Conservation (phyloP, 1,140 invertebrate genomes). For the Onthophagus taurus region DNA sequence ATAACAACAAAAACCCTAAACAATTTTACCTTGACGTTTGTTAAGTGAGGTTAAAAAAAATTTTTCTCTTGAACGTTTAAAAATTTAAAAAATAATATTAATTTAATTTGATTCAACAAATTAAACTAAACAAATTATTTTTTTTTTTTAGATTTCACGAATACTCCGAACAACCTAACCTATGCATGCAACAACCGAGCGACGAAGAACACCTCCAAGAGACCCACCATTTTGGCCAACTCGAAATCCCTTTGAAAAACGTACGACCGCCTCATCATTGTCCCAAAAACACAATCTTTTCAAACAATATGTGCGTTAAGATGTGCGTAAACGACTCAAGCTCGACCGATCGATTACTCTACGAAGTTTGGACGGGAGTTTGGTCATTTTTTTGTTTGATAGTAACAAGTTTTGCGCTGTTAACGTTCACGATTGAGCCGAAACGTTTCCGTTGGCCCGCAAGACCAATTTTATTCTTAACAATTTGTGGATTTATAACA, state of each 20-base stretch:
- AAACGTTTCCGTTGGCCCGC: constrained; percentile 76
- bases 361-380: constrained; percentile 58
- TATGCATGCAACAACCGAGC: constrained; percentile 27
- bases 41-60: no score
- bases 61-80: no score
- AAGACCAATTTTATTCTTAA: constrained; percentile 75
- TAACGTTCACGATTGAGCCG: constrained; percentile 83
- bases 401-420: constrained; percentile 73
- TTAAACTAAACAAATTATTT: constrained; percentile 4
- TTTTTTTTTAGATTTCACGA: constrained; percentile 43
- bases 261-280: no score
- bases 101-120: no score
- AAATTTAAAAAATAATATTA: no score
- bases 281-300: constrained; percentile 17
- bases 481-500: constrained; percentile 73
- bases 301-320: constrained; percentile 37
- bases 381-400: constrained; percentile 78
- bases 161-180: constrained; percentile 37
- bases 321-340: constrained; percentile 10
- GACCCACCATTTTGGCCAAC: constrained; percentile 4
- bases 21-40: no score
- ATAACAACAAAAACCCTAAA: no score
- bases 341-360: constrained; percentile 2
- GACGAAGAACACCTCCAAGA: constrained; percentile 20
- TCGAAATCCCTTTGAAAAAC: constrained; percentile 3